phyloP scores from a whole-genome alignment of 37 sponge, comb jelly and placozoan species.

The Cliona cf. orientalis region DNA sequence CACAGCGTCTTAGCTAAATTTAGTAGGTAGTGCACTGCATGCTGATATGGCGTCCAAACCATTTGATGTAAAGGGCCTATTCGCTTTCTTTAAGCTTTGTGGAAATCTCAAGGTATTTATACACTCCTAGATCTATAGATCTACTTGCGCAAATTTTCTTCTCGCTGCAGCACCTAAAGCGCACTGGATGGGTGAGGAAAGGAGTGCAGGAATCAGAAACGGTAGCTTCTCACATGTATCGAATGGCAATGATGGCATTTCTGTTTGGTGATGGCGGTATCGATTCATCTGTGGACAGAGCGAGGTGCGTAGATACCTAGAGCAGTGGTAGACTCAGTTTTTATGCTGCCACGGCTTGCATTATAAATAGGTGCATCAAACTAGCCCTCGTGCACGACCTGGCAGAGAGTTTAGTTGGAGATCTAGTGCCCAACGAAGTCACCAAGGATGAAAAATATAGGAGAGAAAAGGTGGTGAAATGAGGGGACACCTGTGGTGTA shows the following conservation, averaged over 20 bases:
- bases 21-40: too few species aligned
- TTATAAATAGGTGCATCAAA: slow-evolving; percentile 87
- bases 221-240: slow-evolving; percentile 95
- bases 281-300: slow-evolving; percentile 35
- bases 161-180: slow-evolving; percentile 63
- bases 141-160: background rate
- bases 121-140: background rate
- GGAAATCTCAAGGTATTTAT: slow-evolving; percentile 77
- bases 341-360: background rate
- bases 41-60: background rate
- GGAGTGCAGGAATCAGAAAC: slow-evolving; percentile 81
- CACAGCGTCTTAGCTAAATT: too few species aligned
- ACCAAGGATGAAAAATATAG: slow-evolving; percentile 86
- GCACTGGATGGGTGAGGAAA: slow-evolving; percentile 90
- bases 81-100: slow-evolving; percentile 75
- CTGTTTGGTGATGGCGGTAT: slow-evolving; percentile 35
- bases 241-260: slow-evolving; percentile 92
- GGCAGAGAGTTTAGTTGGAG: slow-evolving; percentile 93
- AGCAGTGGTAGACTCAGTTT: background rate
- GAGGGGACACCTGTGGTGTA: background rate
- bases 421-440: slow-evolving; percentile 85
- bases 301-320: slow-evolving; percentile 25
- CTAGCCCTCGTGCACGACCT: slow-evolving; percentile 93
- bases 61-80: slow-evolving; percentile 3
- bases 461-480: slow-evolving; percentile 62